phyloP scores from a whole-genome alignment of 1,140 invertebrate species.

The Ceratoteleas bidentatus region DNA sequence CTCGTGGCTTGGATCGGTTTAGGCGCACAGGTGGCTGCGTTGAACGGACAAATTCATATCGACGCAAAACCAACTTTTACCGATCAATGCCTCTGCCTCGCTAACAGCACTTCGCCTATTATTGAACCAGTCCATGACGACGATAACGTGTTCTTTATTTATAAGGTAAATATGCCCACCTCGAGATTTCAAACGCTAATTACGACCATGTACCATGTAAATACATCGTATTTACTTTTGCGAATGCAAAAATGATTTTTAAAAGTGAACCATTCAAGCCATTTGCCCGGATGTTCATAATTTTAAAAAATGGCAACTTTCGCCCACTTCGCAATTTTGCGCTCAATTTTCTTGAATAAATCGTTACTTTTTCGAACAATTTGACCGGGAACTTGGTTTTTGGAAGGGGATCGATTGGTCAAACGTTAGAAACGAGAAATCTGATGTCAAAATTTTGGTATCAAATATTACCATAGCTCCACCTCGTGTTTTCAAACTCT shows the following conservation, averaged over 20 bases:
- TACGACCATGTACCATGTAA: too few relatives aligned
- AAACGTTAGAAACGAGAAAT: constrained; percentile 6
- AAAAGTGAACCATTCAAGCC: too few relatives aligned
- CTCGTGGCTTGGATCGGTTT: constrained; percentile 88
- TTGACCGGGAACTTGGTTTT: too few relatives aligned
- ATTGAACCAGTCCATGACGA: constrained; percentile 33
- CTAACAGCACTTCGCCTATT: constrained; percentile 69
- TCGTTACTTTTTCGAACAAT: neutral
- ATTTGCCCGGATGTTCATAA: too few relatives aligned
- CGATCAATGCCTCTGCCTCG: constrained; percentile 78
- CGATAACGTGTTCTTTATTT: constrained; percentile 56
- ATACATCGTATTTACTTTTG: too few relatives aligned
- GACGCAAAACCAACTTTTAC: constrained; percentile 79
- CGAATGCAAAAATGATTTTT: too few relatives aligned
- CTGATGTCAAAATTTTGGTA: constrained; percentile 1
- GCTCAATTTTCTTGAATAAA: neutral
- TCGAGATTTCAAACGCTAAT: neutral
- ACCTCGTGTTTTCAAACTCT: neutral
- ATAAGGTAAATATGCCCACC: constrained; percentile 37
- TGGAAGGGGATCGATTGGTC: too few relatives aligned
- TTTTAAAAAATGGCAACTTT: neutral
- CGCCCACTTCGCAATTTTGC: neutral
- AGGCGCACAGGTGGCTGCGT: constrained; percentile 85
- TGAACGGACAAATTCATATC: constrained; percentile 79
- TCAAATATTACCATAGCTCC: too few relatives aligned